Base-by-base conservation (phyloP, 2,113 vertebrate species). In the Acanthisitta chloris region DNA sequence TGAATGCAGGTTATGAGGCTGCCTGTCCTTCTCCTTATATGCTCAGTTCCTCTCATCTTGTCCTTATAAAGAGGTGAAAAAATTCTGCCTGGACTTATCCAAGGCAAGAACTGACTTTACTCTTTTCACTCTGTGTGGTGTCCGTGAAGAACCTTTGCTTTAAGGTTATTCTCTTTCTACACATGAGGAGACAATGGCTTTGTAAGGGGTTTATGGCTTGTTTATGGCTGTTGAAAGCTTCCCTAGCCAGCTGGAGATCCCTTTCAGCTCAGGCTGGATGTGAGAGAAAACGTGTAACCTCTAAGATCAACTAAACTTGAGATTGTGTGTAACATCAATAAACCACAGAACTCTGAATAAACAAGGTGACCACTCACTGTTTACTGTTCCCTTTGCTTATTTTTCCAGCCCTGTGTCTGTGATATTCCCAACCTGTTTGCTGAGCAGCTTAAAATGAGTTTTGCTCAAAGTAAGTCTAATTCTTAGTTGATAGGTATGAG, bases 291-390 rank as follows among this genome's bases (percentile, higher is more conserved):
- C 73, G 40, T 36, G 45, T 46, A 67, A 43, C 3, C 5, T 80
- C 64, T 81, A 58, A 89, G 66, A 79, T 80, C 66, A 93, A 14
- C 86, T 91, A 92, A 94, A 94, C 84, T 76, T 90, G 66, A 94
- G 93, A 76, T 85, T 96, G 81, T 88, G 51, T 66, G 57, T 42
- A 82, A 85, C 49, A 46, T 77, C 91, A 95, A 96, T 92, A 96
- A 94, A 96, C 89, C 59, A 43, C 57, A 69, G 86, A 45, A 34
- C 92, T 88, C 57, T 95, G 95, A 79, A 92, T 94, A 96, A 97
- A 96, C 89, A 95, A 91, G 83, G 81, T 81, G 70, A 20, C 61
- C 57, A 34, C 45, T 85, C 74, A 54, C 34, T 96, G 84, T 96
- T 96, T 91, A 91, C 73, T 45, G 20, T 90, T 94, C 54, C 29